phyloP scores from a whole-genome alignment of 2,888 invertebrate species.

The Cephus spinipes region DNA sequence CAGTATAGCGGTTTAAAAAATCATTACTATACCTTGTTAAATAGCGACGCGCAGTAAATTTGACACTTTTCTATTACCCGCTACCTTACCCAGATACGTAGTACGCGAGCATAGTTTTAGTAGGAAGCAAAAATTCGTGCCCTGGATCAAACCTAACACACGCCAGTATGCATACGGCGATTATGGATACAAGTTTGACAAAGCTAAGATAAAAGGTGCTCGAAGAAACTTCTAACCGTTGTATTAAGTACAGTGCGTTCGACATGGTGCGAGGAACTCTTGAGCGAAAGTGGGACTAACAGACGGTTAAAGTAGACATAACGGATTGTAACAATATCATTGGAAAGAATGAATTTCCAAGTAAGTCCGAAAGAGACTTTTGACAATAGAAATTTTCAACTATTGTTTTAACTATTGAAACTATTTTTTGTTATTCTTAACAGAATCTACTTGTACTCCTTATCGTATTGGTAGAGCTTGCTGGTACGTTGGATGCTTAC shows the following conservation, averaged over 20 bases:
- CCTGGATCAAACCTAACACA: neutral
- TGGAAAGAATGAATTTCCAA: neutral
- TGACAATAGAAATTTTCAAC: neutral
- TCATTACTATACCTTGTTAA: neutral
- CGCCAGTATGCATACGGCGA: neutral
- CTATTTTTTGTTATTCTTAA: neutral
- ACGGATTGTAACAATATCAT: neutral
- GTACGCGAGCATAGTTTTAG: neutral
- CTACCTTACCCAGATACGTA: neutral
- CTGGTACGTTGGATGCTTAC: constrained; percentile 37
- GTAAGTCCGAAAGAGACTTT: neutral
- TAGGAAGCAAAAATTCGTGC: neutral
- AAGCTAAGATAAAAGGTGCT: neutral
- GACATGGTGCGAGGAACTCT: neutral
- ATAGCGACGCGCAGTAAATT: neutral
- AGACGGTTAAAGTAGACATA: neutral
- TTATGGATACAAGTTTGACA: neutral
- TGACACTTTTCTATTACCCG: neutral
- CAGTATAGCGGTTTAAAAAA: neutral
- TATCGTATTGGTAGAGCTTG: constrained; percentile 37
- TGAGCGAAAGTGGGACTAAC: neutral
- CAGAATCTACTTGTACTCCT: constrained; percentile 26
- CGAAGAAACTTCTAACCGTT: neutral
- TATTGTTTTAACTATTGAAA: no score
- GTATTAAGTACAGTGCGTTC: neutral